Evolutionary conservation across 2,888 invertebrate species (phyloP).

Genomic region (Ophioninae sp.): DNA sequence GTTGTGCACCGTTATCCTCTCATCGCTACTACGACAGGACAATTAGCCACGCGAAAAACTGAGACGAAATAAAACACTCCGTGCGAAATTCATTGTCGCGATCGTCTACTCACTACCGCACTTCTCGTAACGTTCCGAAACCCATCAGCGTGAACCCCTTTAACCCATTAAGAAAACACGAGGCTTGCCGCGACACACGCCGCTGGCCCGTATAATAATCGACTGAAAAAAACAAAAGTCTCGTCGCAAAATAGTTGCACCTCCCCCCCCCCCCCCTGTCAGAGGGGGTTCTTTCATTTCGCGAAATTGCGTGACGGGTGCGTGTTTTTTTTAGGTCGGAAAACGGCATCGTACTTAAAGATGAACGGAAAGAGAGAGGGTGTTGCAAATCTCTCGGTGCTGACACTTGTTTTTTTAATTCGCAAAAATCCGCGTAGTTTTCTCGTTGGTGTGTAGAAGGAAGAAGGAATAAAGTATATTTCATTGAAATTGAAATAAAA

Average conservation of each 20-base stretch:
- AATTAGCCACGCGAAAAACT: conserved; percentile 53
- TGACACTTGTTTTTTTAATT: too few relatives aligned
- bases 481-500: too few relatives aligned
- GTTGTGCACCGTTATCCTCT: conserved; percentile 46
- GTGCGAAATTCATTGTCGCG: conserved; percentile 50
- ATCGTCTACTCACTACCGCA: conserved; percentile 9
- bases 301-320: neutral
- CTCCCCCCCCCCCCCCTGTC: neutral
- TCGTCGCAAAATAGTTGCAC: neutral
- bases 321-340: neutral
- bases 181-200: neutral
- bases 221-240: neutral
- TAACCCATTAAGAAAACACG: conserved; percentile 6
- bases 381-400: too few relatives aligned
- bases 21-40: conserved; percentile 45
- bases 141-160: conserved; percentile 12
- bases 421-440: too few relatives aligned
- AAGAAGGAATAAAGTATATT: too few relatives aligned
- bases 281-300: neutral
- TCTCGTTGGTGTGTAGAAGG: too few relatives aligned
- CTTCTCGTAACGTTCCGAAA: neutral
- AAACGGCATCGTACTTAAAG: too few relatives aligned
- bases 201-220: neutral
- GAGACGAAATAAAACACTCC: conserved; percentile 44
- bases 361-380: too few relatives aligned